Evolutionary conservation across 2,113 vertebrate species (phyloP).

Genomic region (Trematomus loennbergii): DNA sequence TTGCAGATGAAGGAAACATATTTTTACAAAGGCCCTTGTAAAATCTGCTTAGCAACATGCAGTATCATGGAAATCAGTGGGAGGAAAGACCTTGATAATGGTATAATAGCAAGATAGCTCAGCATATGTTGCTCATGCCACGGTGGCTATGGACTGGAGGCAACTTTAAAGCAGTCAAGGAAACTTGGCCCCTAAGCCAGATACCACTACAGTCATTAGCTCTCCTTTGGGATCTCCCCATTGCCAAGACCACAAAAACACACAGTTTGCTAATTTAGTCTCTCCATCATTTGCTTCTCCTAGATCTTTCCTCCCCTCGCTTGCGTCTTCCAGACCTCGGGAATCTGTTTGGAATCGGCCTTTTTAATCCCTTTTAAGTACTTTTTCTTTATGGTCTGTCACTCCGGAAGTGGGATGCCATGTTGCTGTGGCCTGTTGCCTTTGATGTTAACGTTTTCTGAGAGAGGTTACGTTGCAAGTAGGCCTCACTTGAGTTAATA

Average conservation of each 20-base stretch:
- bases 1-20: neutral
- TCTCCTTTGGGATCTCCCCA: slow-evolving; percentile 76
- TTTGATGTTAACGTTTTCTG: slow-evolving; percentile 71
- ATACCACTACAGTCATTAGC: slow-evolving; percentile 82
- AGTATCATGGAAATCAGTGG: slow-evolving; percentile 66
- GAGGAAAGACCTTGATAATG: slow-evolving; percentile 75
- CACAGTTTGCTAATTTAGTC: slow-evolving; percentile 82
- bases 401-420: slow-evolving; percentile 59
- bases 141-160: slow-evolving; percentile 71
- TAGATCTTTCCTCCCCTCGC: slow-evolving; percentile 38
- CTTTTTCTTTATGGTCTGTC: slow-evolving; percentile 39
- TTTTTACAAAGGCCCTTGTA: neutral
- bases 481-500: slow-evolving; percentile 58
- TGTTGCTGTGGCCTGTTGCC: slow-evolving; percentile 58
- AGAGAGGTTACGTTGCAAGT: slow-evolving; percentile 48
- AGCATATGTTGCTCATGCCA: slow-evolving; percentile 77
- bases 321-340: slow-evolving; percentile 38
- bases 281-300: slow-evolving; percentile 72
- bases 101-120: slow-evolving; percentile 76
- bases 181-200: slow-evolving; percentile 81
- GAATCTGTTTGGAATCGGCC: slow-evolving; percentile 65
- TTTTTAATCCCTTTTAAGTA: slow-evolving; percentile 65
- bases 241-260: slow-evolving; percentile 79
- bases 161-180: slow-evolving; percentile 78
- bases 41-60: slow-evolving; percentile 56